phyloP scores from a whole-genome alignment of 2,113 vertebrate genomes.

The Isurus oxyrinchus region DNA sequence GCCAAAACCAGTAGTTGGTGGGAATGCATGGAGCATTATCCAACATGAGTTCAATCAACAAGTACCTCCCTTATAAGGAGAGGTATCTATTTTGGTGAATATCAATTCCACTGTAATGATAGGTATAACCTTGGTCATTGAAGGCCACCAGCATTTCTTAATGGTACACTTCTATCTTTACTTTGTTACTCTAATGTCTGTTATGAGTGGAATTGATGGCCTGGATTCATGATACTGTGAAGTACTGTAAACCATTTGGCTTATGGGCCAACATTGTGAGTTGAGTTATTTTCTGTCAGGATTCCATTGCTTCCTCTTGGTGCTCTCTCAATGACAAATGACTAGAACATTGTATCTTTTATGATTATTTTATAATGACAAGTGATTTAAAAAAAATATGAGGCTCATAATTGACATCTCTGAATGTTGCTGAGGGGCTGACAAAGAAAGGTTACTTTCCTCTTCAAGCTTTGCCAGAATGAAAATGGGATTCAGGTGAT shows the following conservation, averaged over 20 bases:
- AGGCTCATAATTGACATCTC: not conserved
- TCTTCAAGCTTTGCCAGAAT: conserved; percentile 24
- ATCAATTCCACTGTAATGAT: not conserved
- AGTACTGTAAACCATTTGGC: not conserved
- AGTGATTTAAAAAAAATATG: not conserved
- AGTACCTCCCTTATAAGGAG: not conserved
- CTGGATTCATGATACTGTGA: not conserved
- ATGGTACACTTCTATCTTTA: not conserved
- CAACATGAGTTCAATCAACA: not conserved
- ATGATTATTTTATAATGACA: not conserved
- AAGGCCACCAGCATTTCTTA: not conserved
- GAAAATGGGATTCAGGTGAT: conserved; percentile 33
- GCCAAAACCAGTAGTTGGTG: not conserved
- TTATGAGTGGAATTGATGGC: conserved; percentile 3
- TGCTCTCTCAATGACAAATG: not conserved
- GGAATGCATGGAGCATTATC: not conserved
- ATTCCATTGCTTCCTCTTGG: not conserved
- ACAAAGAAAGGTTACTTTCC: conserved; percentile 2
- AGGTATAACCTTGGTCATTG: not conserved
- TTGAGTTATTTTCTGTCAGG: not conserved
- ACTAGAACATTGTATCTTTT: not conserved
- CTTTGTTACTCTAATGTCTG: not conserved
- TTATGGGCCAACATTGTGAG: not conserved
- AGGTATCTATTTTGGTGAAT: conserved; percentile 10
- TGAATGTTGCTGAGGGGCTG: not conserved